Evolutionary conservation across 2,113 vertebrate genomes (phyloP).

Genomic region (Orientallactaga bullata): DNA sequence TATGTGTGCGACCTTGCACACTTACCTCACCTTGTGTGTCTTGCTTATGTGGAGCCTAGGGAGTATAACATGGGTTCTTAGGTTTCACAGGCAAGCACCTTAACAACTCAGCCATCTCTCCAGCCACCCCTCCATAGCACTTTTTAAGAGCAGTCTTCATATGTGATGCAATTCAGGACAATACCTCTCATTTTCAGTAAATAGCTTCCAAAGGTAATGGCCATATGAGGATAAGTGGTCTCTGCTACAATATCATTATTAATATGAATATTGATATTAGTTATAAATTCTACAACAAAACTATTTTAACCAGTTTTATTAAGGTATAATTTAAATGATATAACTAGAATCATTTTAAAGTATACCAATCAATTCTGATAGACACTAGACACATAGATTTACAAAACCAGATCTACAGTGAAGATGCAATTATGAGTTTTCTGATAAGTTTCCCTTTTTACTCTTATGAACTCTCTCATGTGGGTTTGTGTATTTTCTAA

Average conservation of each 20-base stretch:
- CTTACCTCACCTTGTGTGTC: no score
- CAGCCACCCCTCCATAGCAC: not conserved
- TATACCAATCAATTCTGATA: not conserved
- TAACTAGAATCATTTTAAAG: not conserved
- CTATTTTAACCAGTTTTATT: not conserved
- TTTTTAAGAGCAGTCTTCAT: not conserved
- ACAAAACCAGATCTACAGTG: not conserved
- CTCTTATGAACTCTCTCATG: not conserved
- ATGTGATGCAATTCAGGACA: not conserved
- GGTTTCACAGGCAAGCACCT: no score
- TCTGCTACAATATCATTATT: not conserved
- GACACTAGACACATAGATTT: not conserved
- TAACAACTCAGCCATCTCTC: no score
- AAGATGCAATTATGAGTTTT: not conserved
- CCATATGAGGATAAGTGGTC: not conserved
- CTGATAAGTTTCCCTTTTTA: not conserved
- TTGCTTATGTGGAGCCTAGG: no score
- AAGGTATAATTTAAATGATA: not conserved
- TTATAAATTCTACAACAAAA: not conserved
- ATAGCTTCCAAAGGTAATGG: not conserved
- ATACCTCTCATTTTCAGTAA: not conserved
- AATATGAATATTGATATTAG: not conserved
- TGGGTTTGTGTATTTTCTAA: not conserved
- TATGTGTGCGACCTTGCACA: no score
- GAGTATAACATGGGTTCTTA: no score